A percentile compares a stretch with the other conserved stretches of the same genome.
These are phyloP conservation scores for Myotis lucifugus DNA, from an alignment of 2,113 vertebrate genomes.

Conservation along the genomic window DNA sequence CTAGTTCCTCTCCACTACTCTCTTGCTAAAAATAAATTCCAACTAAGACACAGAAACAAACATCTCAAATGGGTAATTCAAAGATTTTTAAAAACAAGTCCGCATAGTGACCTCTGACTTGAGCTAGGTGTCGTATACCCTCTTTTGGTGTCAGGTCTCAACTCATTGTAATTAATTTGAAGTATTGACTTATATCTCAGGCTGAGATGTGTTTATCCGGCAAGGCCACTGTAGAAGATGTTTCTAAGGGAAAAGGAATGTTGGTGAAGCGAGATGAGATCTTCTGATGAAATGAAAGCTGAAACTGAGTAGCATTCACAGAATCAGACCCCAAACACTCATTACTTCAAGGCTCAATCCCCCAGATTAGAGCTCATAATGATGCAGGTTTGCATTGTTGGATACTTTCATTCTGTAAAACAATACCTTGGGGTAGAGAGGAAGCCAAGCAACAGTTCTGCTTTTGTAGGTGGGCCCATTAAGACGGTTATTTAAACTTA, in stretches of 20 bases:
- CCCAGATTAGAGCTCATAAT: constrained; percentile 13
- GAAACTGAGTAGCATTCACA: neutral
- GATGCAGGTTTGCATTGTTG: neutral
- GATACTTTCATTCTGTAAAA: constrained; percentile 42
- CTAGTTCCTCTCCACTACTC: neutral
- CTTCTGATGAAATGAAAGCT: constrained; percentile 14
- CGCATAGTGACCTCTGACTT: neutral
- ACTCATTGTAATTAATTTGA: constrained; percentile 50
- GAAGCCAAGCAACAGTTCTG: neutral
- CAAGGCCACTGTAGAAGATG: neutral
- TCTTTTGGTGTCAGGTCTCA: neutral
- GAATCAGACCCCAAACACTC: constrained; percentile 15
- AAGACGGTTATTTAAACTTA: constrained; percentile 55
- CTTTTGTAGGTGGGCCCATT: neutral
- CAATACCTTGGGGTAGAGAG: neutral
- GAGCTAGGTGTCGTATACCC: neutral
- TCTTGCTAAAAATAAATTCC: constrained; percentile 42
- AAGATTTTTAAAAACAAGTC: constrained; percentile 8
- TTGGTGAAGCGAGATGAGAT: neutral
- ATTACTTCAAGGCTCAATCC: neutral
- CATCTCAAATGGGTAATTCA: neutral
- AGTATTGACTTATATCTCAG: constrained; percentile 45
- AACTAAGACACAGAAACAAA: neutral
- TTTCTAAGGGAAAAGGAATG: constrained; percentile 9
- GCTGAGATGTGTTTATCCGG: constrained; percentile 10